A percentile compares a stretch with the other conserved stretches of the same genome.
Evolutionary conservation across 2,888 invertebrate genomes (phyloP).

Genomic region (Yponomeuta cagnagella): DNA sequence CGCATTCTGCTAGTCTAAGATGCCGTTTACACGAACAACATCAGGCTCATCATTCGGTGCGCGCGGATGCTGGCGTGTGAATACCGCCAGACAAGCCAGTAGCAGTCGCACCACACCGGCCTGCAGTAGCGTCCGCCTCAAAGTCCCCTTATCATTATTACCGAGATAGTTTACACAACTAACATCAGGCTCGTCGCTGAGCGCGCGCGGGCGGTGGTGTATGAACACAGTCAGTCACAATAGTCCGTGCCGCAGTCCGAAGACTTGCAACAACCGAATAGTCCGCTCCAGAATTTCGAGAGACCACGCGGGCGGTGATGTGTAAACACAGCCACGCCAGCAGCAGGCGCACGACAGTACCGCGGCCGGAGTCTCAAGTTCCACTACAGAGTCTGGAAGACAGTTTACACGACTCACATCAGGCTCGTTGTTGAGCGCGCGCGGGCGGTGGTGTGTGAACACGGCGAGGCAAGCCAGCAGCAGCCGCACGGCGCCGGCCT

Average conservation of each 20-base stretch:
- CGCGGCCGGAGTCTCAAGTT: constrained; percentile 50
- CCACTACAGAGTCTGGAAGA: neutral
- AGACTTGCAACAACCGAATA: too few species aligned
- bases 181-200: constrained; percentile 35
- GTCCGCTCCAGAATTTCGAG: too few species aligned
- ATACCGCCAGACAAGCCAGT: constrained; percentile 60
- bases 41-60: constrained; percentile 21
- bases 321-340: constrained; percentile 78
- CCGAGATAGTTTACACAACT: constrained; percentile 15
- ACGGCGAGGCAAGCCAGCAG: constrained; percentile 91
- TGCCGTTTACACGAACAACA: constrained; percentile 18
- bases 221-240: constrained; percentile 79
- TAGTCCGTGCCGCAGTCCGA: too few species aligned
- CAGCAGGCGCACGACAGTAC: constrained; percentile 81
- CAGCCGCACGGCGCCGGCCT: constrained; percentile 89
- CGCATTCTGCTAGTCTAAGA: too few species aligned
- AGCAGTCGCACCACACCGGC: constrained; percentile 88
- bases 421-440: constrained; percentile 21
- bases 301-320: constrained; percentile 57
- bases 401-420: constrained; percentile 32
- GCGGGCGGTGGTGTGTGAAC: constrained; percentile 87
- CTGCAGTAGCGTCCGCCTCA: too few species aligned
- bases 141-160: too few species aligned
- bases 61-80: constrained; percentile 82
- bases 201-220: constrained; percentile 74